These are phyloP conservation scores for Anolis carolinensis DNA, from an alignment of 2,113 vertebrate genomes.

Conservation along the genomic window DNA sequence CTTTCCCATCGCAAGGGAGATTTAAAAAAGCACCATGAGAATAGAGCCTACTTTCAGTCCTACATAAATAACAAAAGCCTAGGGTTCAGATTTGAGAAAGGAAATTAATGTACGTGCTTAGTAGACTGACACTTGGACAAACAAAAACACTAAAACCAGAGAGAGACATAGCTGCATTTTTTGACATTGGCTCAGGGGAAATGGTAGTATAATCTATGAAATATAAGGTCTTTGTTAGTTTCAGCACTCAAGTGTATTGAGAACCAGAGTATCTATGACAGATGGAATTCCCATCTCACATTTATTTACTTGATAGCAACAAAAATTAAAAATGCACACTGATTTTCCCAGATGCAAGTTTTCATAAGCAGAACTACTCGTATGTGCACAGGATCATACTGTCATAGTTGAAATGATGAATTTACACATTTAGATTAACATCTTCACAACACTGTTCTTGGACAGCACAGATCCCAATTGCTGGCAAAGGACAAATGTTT, in stretches of 20 bases:
- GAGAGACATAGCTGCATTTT: conserved; percentile 25
- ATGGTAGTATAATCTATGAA: not conserved
- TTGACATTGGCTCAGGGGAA: conserved; percentile 32
- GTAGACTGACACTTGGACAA: conserved; percentile 55
- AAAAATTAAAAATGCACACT: not conserved
- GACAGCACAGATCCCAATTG: not conserved
- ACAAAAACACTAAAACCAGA: conserved; percentile 60
- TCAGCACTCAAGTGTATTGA: conserved; percentile 16
- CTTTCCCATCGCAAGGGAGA: conserved; percentile 20
- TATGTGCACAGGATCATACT: not conserved
- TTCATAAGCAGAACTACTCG: not conserved
- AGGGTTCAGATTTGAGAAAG: conserved; percentile 58
- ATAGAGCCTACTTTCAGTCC: conserved; percentile 44
- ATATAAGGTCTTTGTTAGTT: conserved; percentile 35
- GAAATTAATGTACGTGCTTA: conserved; percentile 58
- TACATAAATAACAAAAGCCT: conserved; percentile 57
- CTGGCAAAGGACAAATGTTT: not conserved
- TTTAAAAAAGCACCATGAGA: conserved; percentile 35
- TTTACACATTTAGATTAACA: not conserved
- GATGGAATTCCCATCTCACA: not conserved
- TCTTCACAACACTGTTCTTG: not conserved
- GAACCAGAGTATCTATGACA: not conserved
- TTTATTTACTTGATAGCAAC: not conserved
- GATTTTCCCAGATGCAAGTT: not conserved
- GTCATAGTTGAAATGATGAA: not conserved